These are phyloP conservation scores for Dendrolimus houi DNA, from an alignment of 2,888 invertebrate genomes.

Conservation along the genomic window DNA sequence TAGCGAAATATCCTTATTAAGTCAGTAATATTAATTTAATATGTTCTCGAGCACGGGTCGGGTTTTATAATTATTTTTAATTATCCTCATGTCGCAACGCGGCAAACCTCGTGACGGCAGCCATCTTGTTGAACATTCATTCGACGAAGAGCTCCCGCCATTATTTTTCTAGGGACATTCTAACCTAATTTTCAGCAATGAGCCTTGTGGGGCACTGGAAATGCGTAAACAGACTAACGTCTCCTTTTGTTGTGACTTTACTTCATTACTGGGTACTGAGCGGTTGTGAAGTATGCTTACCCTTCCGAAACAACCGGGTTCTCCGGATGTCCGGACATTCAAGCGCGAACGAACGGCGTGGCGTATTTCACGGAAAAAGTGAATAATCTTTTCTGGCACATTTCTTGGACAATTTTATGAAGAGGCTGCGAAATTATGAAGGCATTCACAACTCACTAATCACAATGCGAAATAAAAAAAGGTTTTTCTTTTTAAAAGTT, in stretches of 20 bases:
- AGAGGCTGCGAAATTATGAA: background rate
- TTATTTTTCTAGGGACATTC: conserved; percentile 50
- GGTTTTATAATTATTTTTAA: conserved; percentile 58
- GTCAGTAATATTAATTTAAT: conserved; percentile 36
- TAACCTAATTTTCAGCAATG: conserved; percentile 60
- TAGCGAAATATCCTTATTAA: conserved; percentile 15
- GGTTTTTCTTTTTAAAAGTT: background rate
- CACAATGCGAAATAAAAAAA: background rate
- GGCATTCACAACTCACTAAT: background rate
- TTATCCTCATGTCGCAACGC: conserved; percentile 32
- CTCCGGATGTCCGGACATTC: background rate
- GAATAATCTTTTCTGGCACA: background rate
- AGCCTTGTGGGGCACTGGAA: conserved; percentile 37
- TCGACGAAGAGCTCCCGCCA: conserved; percentile 37
- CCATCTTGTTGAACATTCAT: conserved; percentile 57
- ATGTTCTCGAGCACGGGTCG: conserved; percentile 13
- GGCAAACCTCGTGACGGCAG: conserved; percentile 8
- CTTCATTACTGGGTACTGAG: background rate
- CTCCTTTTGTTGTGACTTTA: background rate
- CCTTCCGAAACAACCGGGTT: background rate
- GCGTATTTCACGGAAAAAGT: conserved; percentile 1
- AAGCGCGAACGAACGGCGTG: background rate
- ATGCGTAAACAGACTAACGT: conserved; percentile 3
- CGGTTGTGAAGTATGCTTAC: background rate
- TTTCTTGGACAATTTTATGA: background rate